Evolutionary conservation across 2,888 invertebrate species (phyloP), one percentile per base, ranked within the genome.

Genomic region (Lomographa bimaculata): DNA sequence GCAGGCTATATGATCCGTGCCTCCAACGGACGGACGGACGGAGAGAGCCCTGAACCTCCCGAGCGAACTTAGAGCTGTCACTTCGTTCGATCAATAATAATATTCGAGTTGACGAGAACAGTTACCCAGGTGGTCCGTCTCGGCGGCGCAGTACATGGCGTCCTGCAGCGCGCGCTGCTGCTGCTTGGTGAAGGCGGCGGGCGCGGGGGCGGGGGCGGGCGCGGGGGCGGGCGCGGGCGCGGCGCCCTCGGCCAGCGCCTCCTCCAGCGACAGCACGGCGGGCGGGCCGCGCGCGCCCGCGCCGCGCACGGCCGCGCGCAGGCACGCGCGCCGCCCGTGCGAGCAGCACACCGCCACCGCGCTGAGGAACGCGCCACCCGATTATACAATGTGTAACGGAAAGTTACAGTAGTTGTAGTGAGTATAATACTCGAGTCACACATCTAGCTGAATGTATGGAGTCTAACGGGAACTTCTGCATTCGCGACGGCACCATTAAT

Each of bases 131-230:
- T 97, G 95, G 64, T 96, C 96, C 71, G 96, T 96, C 79, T 97
- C 97, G 0, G 97, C 95, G 46, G 96, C 96, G 70, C 97, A 97
- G 71, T 97, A 98, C 96, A 98, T 96, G 9, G 97, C 97, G 78
- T 97, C 97, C 68, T 97, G 96, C 40, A 97, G 86, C 23, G 95
- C 94, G 58, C 96, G 94, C 52, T 95, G 93, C 81, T 97, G 96
- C 16, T 93, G 91, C 80, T 97, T 97, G 56, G 92, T 95, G 65
- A 96, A 90, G 19, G 90, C 71, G 1, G 79, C 5, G 64, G 66
- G 28, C 64, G 54, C 73, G n/a, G n/a, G n/a, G n/a, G n/a, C n/a
- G 14, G 14, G 14, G 14, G 2, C 3, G 3, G 14, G 14, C 14
- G 14, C 14, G 14, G 14, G 3, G 14, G 14, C 52, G 71, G 57